Base-by-base conservation (phyloP, 2,113 vertebrate genomes). In the Sitta europaea region DNA sequence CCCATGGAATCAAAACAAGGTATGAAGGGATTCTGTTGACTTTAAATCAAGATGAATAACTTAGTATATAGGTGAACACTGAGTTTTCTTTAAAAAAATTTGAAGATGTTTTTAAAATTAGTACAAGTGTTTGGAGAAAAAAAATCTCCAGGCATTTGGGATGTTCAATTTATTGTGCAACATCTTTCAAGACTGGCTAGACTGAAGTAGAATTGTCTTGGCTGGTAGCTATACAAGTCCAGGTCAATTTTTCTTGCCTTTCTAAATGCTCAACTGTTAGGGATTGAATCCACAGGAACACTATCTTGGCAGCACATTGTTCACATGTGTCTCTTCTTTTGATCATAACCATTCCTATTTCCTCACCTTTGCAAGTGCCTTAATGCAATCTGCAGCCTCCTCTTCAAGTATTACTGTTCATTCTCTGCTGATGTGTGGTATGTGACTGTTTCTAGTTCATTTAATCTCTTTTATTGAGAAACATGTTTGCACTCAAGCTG, bases 281-380 rank as follows among this genome's bases (percentile, higher is more conserved):
- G 55, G 35, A 75, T 78, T 84, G 82, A 87, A 87, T 85, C 48
- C 73, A 63, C 22, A 72, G 29, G 40, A 91, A 25, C 50, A 48
- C 62, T 70, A 6, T 50, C 59, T 88, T 88, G 71, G 63, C 87
- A 95, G 74, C 40, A 73, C 33, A 45, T 55, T 73, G 71, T 92
- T 92, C 81, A 86, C 10, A n/a, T 18, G n/a, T 40, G 23, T 88
- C 63, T 89, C 17, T 65, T 59, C 72, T 75, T 88, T 76, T 86
- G 36, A 62, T 66, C 61, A 91, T 87, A 95, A 91, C 62, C 59
- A 74, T 92, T 90, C 85, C 70, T 90, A 79, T 95, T 81, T 85
- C 38, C 62, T 79, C 58, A 66, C 59, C 27, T 82, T 47, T 73
- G 36, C 54, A 76, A 96, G 71, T 66, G 55, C 38, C 55, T 58